Conservation (phyloP, 2,888 invertebrate species). For the Trissolcus japonicus region DNA sequence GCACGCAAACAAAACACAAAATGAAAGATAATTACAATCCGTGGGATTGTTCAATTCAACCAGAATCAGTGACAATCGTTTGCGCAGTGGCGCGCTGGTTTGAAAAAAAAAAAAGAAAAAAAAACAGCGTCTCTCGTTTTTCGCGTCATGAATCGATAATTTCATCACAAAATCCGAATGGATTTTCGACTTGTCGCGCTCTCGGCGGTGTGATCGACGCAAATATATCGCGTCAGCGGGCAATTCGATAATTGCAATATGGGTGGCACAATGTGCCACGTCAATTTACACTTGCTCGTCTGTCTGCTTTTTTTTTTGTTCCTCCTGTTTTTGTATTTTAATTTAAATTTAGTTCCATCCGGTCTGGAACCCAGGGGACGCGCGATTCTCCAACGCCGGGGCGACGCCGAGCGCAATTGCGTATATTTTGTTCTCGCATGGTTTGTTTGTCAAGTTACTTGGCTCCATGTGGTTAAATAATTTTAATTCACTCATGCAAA, state of each 20-base stretch:
- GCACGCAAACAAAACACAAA: constrained; percentile 32
- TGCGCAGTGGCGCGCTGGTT: constrained; percentile 32
- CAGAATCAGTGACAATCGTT: constrained; percentile 31
- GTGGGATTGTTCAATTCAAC: constrained; percentile 41
- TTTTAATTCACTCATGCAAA: constrained; percentile 51
- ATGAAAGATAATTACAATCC: constrained; percentile 38
- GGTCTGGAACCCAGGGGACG: constrained; percentile 19
- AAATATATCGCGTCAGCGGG: constrained; percentile 27
- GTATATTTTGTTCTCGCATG: constrained; percentile 27
- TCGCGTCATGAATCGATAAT: constrained; percentile 49
- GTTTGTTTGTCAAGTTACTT: constrained; percentile 12
- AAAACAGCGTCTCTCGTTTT: constrained; percentile 16
- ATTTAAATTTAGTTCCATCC: not conserved
- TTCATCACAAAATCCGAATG: constrained; percentile 43
- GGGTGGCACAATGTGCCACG: constrained; percentile 22
- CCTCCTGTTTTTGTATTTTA: constrained; percentile 11
- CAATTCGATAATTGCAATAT: constrained; percentile 47
- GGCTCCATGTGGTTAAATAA: constrained; percentile 40
- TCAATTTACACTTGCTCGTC: constrained; percentile 13
- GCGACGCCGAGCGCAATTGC: constrained; percentile 21
- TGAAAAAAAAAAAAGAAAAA: constrained; percentile 23
- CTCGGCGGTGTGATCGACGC: constrained; percentile 42
- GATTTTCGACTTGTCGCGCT: constrained; percentile 36
- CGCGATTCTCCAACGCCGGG: constrained; percentile 4
- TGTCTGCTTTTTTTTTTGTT: not conserved